phyloP scores from a whole-genome alignment of 1,140 invertebrate species.

The Drosophila nasuta region DNA sequence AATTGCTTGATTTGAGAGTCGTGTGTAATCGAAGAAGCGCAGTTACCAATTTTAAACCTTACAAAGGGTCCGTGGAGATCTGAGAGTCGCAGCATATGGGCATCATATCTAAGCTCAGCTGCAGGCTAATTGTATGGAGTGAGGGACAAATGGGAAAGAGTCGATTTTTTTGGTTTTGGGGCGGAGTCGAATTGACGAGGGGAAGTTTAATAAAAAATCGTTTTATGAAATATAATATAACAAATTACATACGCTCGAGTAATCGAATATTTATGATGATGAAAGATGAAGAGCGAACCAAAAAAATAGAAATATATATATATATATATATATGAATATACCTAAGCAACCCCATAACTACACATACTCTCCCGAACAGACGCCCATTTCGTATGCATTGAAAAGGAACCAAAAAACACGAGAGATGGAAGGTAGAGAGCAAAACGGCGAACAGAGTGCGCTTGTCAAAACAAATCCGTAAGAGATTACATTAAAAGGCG shows the following conservation, averaged over 20 bases:
- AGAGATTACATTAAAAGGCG: conserved; percentile 82
- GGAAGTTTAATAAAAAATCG: conserved; percentile 38
- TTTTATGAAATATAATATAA: conserved; percentile 73
- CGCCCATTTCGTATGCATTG: conserved; percentile 68
- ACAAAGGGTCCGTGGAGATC: not conserved
- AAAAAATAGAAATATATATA: no score
- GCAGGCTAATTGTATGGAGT: conserved; percentile 7
- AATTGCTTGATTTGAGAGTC: conserved; percentile 1
- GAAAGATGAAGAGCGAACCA: conserved; percentile 44
- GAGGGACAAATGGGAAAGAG: not conserved
- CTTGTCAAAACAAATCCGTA: conserved; percentile 81
- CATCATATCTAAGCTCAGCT: not conserved
- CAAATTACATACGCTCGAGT: conserved; percentile 75
- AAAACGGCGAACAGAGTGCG: conserved; percentile 42
- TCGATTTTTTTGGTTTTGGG: not conserved
- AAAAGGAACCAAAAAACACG: conserved; percentile 41
- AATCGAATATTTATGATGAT: conserved; percentile 79
- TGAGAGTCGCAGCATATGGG: conserved; percentile 11
- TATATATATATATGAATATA: conserved; percentile 4
- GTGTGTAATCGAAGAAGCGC: not conserved
- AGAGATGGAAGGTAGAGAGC: not conserved
- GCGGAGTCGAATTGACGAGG: not conserved
- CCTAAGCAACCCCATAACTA: conserved; percentile 48
- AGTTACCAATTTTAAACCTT: not conserved
- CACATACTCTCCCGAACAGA: conserved; percentile 17